phyloP scores from a whole-genome alignment of 2,113 vertebrate species.

The Xerus inauris region DNA sequence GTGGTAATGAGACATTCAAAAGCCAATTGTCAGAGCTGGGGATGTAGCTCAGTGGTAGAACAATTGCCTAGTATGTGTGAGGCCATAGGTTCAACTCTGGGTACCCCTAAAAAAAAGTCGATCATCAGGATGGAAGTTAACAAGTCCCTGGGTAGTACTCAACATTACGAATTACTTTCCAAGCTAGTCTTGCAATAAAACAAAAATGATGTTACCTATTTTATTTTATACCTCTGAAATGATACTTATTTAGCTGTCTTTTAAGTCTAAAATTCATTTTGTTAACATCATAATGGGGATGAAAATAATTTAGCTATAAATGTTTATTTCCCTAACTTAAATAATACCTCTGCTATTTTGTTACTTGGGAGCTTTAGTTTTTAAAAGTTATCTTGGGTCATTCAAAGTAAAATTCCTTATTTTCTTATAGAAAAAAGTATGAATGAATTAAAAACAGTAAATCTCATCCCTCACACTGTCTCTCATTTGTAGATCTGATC shows the following conservation, averaged over 20 bases:
- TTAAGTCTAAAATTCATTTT: slow-evolving; percentile 51
- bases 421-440: background rate
- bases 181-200: background rate
- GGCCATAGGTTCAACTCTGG: no score
- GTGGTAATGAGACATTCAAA: background rate
- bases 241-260: slow-evolving; percentile 30
- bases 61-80: no score
- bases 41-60: no score
- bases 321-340: background rate
- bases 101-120: background rate
- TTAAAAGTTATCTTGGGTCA: background rate
- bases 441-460: background rate
- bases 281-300: background rate
- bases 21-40: background rate
- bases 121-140: background rate
- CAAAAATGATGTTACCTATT: background rate
- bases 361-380: background rate
- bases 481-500: background rate
- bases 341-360: background rate
- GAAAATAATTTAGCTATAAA: background rate
- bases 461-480: background rate
- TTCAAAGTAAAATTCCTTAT: background rate
- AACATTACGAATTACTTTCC: slow-evolving; percentile 22
- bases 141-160: background rate
- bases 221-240: slow-evolving; percentile 51